phyloP scores from a whole-genome alignment of 2,797 vertebrate genomes.

The Acropternis orthonyx region DNA sequence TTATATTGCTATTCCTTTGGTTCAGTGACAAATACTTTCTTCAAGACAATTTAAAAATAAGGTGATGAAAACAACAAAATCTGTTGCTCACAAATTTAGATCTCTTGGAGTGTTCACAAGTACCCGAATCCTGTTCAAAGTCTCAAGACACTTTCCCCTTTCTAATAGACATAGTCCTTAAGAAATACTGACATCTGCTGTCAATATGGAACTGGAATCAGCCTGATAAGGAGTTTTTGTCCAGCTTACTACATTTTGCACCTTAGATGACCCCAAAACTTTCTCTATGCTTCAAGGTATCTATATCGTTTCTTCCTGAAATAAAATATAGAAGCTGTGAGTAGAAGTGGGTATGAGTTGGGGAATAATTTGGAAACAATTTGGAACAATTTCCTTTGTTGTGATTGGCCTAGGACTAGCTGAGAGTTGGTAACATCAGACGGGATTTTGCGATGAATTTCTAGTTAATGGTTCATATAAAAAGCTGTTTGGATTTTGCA shows the following conservation, averaged over 20 bases:
- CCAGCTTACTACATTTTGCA: neutral
- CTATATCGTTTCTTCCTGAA: neutral
- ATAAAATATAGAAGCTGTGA: neutral
- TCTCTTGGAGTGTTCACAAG: slow-evolving; percentile 13
- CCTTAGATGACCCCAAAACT: neutral
- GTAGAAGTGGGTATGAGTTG: neutral
- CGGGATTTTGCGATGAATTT: neutral
- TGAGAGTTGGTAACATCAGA: neutral
- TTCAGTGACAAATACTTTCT: slow-evolving; percentile 9
- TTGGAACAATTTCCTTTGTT: neutral
- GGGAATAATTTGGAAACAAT: neutral
- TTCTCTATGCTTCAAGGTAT: neutral
- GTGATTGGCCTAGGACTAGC: neutral
- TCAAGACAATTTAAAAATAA: slow-evolving; percentile 59
- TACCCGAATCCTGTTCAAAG: slow-evolving; percentile 4
- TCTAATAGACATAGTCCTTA: neutral
- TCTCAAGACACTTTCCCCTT: neutral
- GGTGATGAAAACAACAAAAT: slow-evolving; percentile 43
- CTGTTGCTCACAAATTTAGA: slow-evolving; percentile 57
- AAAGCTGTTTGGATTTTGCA: neutral
- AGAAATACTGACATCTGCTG: slow-evolving; percentile 59
- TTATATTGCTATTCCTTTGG: neutral
- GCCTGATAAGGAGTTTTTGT: neutral
- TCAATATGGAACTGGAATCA: neutral
- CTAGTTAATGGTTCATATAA: neutral